These are phyloP conservation scores for Jacana jacana DNA, from an alignment of 2,113 vertebrate species.

Conservation along the genomic window DNA sequence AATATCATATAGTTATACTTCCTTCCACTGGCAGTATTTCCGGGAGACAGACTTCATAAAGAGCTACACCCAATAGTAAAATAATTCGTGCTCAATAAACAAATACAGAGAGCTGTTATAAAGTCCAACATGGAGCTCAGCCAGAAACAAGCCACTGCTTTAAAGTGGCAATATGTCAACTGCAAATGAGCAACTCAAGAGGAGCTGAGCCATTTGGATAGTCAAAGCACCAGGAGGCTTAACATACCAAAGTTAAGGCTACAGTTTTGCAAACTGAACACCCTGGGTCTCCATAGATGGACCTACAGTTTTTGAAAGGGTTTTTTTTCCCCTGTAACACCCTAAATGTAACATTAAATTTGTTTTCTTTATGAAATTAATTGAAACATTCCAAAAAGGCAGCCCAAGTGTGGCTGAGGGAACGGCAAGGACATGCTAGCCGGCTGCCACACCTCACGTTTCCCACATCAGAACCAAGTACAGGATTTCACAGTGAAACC, in stretches of 20 bases:
- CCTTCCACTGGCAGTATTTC: neutral
- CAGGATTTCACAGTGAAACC: neutral
- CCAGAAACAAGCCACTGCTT: neutral
- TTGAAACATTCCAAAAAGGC: neutral
- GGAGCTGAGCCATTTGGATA: neutral
- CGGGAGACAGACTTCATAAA: constrained; percentile 21
- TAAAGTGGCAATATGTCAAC: neutral
- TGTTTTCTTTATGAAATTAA: neutral
- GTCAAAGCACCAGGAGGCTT: neutral
- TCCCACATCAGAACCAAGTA: neutral
- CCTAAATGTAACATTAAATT: neutral
- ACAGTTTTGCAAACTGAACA: neutral
- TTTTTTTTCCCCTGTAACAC: neutral
- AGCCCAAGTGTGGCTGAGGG: neutral
- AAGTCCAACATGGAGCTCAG: neutral
- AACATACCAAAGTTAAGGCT: neutral
- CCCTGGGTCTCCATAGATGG: neutral
- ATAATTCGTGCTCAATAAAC: constrained; percentile 21
- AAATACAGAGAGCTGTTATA: constrained; percentile 18
- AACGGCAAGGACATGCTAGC: neutral
- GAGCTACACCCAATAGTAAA: constrained; percentile 48
- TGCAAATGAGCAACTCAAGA: neutral
- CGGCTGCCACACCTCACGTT: neutral
- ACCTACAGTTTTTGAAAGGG: neutral
- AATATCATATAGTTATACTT: constrained; percentile 25